Evolutionary conservation across 2,888 invertebrate genomes (phyloP).

Genomic region (Diaperis boleti): DNA sequence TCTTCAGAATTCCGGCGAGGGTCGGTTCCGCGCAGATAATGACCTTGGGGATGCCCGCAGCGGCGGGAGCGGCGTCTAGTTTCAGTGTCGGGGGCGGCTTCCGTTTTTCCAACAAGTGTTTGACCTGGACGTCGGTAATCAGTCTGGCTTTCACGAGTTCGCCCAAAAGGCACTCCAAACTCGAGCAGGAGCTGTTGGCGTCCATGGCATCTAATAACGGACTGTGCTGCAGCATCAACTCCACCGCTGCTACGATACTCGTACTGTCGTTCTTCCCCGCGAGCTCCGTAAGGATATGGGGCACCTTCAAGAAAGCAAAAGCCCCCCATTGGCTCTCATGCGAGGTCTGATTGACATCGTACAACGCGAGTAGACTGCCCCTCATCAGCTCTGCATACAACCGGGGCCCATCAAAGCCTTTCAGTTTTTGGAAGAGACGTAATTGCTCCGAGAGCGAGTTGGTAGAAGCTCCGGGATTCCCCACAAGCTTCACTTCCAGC

Average conservation of each 20-base stretch:
- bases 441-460: constrained; percentile 85
- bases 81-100: constrained; percentile 65
- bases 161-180: constrained; percentile 84
- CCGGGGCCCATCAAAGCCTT: constrained; percentile 83
- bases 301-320: constrained; percentile 92
- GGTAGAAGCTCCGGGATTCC: constrained; percentile 88
- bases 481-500: constrained; percentile 85
- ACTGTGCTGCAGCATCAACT: constrained; percentile 85
- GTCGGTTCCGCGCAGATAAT: constrained; percentile 91
- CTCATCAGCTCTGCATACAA: constrained; percentile 91
- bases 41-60: constrained; percentile 80
- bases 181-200: constrained; percentile 89
- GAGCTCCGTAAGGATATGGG: constrained; percentile 75
- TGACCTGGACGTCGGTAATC: constrained; percentile 82
- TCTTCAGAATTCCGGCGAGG: constrained; percentile 88
- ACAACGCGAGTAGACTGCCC: constrained; percentile 89
- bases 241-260: constrained; percentile 82
- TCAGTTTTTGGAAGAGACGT: constrained; percentile 85
- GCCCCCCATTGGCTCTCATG: constrained; percentile 95
- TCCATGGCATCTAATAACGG: constrained; percentile 91
- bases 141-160: constrained; percentile 85
- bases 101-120: constrained; percentile 75
- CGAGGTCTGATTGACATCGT: constrained; percentile 85
- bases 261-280: constrained; percentile 54
- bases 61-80: constrained; percentile 73